Conservation (phyloP, 1,140 invertebrate genomes). For the Lasioglossum albipes region DNA sequence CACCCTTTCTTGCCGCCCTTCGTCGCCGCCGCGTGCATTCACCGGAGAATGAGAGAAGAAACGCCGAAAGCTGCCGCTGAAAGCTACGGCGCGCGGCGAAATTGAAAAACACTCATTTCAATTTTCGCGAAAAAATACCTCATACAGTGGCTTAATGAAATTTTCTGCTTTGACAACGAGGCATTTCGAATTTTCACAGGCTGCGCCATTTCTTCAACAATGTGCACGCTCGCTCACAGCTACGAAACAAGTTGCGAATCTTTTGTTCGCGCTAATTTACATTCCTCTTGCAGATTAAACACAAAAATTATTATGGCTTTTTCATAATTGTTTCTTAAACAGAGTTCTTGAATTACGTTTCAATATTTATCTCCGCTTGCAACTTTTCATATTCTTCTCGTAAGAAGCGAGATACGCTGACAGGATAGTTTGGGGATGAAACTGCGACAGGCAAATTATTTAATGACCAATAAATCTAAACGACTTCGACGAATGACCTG, state of each 20-base stretch:
- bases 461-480: not conserved
- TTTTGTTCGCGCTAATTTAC: no score
- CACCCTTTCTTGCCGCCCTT: constrained; percentile 9
- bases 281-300: no score
- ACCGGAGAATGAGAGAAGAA: not conserved
- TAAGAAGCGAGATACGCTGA: no score
- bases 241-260: no score
- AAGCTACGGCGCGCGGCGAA: no score
- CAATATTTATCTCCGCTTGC: not conserved
- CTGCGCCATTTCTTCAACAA: no score
- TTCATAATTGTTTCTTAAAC: no score
- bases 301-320: no score
- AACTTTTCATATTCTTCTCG: not conserved
- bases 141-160: not conserved
- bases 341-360: not conserved
- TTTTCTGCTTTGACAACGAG: not conserved
- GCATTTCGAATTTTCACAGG: not conserved
- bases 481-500: not conserved
- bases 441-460: not conserved
- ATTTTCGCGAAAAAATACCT: no score
- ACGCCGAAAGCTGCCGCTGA: not conserved
- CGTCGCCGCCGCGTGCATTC: no score
- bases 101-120: not conserved
- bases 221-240: no score
- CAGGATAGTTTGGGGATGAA: no score